These are phyloP conservation scores for Xenops minutus DNA, from an alignment of 2,797 vertebrate species.

Conservation along the genomic window DNA sequence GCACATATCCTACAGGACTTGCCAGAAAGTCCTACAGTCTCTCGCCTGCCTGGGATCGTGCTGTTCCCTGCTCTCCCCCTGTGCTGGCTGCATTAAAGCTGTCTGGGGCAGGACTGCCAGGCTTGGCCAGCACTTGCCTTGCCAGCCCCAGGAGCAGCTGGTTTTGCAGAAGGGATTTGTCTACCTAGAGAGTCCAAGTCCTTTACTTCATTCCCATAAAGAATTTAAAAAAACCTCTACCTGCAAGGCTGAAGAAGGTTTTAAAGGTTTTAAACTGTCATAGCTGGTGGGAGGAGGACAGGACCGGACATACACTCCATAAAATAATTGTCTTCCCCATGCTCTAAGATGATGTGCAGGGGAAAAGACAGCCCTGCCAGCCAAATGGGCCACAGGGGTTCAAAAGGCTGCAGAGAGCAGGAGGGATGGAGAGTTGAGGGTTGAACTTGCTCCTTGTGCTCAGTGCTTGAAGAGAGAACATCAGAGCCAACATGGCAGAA, in stretches of 20 bases:
- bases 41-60: fast-evolving
- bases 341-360: not conserved
- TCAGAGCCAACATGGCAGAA: not conserved
- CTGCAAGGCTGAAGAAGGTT: not conserved
- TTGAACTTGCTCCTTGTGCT: not conserved
- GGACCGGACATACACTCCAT: not conserved
- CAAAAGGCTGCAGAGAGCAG: not conserved
- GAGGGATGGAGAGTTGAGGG: not conserved
- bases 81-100: not conserved
- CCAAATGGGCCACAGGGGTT: not conserved
- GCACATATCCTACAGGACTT: not conserved
- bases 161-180: not conserved
- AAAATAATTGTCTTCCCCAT: not conserved
- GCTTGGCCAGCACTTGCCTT: not conserved
- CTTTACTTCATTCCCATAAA: not conserved
- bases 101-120: not conserved
- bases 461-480: not conserved
- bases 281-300: not conserved
- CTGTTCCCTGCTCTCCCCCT: not conserved
- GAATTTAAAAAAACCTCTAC: not conserved
- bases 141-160: not conserved
- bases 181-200: not conserved
- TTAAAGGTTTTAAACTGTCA: not conserved
- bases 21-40: not conserved
- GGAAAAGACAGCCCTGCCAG: fast-evolving